These are phyloP conservation scores for Pseudopipra pipra DNA, from an alignment of 2,113 vertebrate genomes.

Conservation along the genomic window DNA sequence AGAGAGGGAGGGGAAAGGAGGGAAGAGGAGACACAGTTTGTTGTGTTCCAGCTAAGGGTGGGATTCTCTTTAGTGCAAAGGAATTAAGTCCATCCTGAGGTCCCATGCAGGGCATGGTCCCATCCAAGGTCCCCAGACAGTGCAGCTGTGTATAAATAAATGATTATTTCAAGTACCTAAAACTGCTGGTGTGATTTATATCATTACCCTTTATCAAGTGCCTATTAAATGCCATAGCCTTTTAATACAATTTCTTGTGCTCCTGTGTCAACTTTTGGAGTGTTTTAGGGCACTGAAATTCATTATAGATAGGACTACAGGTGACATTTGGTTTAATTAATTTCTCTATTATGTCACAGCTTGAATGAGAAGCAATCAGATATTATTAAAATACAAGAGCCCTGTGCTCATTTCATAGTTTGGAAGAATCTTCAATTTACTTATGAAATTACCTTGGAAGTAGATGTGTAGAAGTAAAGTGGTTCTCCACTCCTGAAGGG, in stretches of 20 bases:
- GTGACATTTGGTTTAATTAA: conserved; percentile 49
- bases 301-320: conserved; percentile 14
- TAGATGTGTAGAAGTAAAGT: neutral
- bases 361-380: conserved; percentile 20
- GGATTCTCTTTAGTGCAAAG: no score
- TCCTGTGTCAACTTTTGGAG: neutral
- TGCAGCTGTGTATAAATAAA: neutral
- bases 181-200: neutral
- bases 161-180: neutral
- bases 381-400: neutral
- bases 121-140: neutral
- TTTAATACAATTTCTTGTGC: neutral
- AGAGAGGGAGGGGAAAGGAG: neutral
- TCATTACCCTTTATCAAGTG: neutral
- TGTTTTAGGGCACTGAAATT: conserved; percentile 15
- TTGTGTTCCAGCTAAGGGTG: no score
- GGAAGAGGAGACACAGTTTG: no score
- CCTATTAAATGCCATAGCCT: conserved; percentile 11
- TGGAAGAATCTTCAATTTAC: neutral
- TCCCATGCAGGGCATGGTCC: neutral
- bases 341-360: conserved; percentile 33
- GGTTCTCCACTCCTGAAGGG: neutral
- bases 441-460: neutral
- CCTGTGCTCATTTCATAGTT: neutral
- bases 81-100: no score